Percentiles rank a stretch among this genome's conserved stretches.
phyloP scores from a whole-genome alignment of 2,797 vertebrate genomes.

The Pseudochirops corinnae region DNA sequence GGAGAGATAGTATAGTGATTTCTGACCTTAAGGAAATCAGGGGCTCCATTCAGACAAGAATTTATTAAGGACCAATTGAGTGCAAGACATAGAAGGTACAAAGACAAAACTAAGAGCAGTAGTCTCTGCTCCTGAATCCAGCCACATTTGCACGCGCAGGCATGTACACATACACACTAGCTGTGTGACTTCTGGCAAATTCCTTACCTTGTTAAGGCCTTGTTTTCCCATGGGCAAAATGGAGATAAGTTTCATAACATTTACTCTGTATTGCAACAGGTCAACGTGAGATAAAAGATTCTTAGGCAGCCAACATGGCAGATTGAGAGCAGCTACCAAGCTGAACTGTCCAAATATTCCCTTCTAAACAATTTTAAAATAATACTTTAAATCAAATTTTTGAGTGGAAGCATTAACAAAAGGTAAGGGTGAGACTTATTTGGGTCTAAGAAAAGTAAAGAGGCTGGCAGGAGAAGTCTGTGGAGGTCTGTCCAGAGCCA shows the following conservation, averaged over 20 bases:
- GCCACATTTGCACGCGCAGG: background rate
- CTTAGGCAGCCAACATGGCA: background rate
- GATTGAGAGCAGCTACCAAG: background rate
- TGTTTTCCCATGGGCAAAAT: background rate
- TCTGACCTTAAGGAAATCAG: background rate
- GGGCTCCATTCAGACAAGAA: background rate
- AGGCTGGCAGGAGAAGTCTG: background rate
- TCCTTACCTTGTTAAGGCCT: background rate
- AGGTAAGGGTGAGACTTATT: background rate
- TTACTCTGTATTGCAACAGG: background rate
- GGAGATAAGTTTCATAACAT: background rate
- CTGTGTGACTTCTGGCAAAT: background rate
- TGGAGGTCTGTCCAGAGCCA: background rate
- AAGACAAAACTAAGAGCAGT: background rate
- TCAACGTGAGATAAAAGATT: background rate
- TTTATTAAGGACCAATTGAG: background rate
- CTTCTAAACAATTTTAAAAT: background rate
- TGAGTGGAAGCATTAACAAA: background rate
- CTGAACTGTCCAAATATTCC: background rate
- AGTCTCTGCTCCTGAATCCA: background rate
- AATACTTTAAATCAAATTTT: background rate
- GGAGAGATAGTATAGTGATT: background rate
- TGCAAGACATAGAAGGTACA: background rate
- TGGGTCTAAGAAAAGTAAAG: background rate
- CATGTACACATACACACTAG: background rate